Base-by-base conservation (phyloP, 2,888 invertebrate genomes). In the Sympetrum striolatum region DNA sequence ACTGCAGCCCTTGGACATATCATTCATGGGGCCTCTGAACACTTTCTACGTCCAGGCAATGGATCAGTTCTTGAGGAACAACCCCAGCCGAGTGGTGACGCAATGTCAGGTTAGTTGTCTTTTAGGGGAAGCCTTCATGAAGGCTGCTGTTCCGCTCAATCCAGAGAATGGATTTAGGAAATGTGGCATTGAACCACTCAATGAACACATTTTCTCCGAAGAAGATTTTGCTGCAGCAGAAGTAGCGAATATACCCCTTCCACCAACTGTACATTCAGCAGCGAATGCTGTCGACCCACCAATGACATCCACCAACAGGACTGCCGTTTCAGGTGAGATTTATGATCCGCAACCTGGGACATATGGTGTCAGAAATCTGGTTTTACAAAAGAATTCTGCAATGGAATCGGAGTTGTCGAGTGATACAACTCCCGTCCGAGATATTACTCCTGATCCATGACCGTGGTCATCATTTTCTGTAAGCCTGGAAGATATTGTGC, bases 1-100 rank as follows among this genome's bases (percentile, higher is more conserved):
- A n/a, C n/a, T n/a, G n/a, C n/a, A n/a, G n/a, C 90, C 48, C 82
- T 91, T 53, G 53, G 53, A 15, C 15, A 15, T 53, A 53, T 53
- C 53, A 53, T 53, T 53, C 53, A 53, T 53, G 53, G 8, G 8
- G 8, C 53, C 53, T 12, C 53, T 53, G 8, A 53, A 53, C 53
- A 53, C 53, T 79, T 91, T 73, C 60, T 90, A 91, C 53, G 31
- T 39, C 22, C 18, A 37, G 10, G 82, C 90, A 53, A 82, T 91
- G 12, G 79, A 79, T 37, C 39, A 60, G 37, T 90, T 90, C 82
- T 53, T 91, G 18, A 25, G 80, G 15, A 86, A 82, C 25, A 82
- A 91, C 80, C 90, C 91, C 48, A 90, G 91, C 18, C 82, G 90
- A 53, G 90, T 86, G 22, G 90, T 90, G n/a, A 91, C 91, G n/a